Percentiles rank a stretch among this genome's conserved stretches.
Evolutionary conservation across 2,113 vertebrate genomes (phyloP).

Genomic region (Circaetus gallicus): DNA sequence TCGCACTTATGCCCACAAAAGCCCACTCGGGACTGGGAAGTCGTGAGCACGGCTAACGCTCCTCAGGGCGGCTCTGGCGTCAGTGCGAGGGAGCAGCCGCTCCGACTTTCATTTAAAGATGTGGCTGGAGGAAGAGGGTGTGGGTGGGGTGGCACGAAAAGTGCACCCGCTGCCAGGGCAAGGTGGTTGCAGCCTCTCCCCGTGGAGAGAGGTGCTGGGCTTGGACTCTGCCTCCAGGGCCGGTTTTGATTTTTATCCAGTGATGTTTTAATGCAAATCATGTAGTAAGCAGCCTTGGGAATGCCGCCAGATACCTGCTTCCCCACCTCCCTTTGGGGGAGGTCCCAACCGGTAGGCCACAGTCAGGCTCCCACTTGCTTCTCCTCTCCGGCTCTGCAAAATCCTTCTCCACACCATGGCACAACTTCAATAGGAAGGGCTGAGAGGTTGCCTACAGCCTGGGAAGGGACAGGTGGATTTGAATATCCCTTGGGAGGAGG

Average conservation of each 20-base stretch:
- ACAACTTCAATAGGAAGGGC: conserved; percentile 29
- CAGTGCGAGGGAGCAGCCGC: neutral
- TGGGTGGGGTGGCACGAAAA: neutral
- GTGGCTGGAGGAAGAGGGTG: conserved; percentile 3
- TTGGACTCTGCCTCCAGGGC: conserved; percentile 35
- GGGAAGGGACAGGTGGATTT: conserved; percentile 63
- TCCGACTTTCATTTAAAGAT: neutral
- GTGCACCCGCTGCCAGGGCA: neutral
- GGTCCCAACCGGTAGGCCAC: neutral
- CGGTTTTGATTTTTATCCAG: conserved; percentile 32
- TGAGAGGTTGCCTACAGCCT: conserved; percentile 61
- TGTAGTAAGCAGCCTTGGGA: neutral
- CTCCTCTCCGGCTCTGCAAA: neutral
- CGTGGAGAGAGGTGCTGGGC: neutral
- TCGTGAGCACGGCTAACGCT: accelerated
- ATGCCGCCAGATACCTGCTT: conserved; percentile 1
- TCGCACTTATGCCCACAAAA: neutral
- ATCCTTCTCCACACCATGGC: neutral
- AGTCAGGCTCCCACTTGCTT: conserved; percentile 62
- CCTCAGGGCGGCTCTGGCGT: neutral
- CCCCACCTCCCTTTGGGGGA: neutral
- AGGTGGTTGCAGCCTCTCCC: conserved; percentile 1
- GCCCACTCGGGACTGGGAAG: neutral
- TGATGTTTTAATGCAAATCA: conserved; percentile 15
- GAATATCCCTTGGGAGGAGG: conserved; percentile 49